Evolutionary conservation across 2,113 vertebrate genomes (phyloP).

Genomic region (Poecile atricapillus): DNA sequence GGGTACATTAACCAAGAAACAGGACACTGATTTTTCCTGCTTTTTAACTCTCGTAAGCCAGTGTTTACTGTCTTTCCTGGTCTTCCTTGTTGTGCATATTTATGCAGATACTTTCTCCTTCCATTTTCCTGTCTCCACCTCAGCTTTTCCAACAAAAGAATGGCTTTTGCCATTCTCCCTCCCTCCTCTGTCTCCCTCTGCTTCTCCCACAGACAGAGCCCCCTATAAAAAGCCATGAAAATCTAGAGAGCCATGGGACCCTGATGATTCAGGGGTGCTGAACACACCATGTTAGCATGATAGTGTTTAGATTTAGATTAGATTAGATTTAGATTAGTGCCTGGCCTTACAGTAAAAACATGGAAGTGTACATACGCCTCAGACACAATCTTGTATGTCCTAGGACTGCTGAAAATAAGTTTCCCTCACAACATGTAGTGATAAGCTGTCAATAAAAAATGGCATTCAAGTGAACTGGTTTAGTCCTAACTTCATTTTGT

Average conservation of each 20-base stretch:
- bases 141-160: neutral
- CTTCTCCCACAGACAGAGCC: neutral
- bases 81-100: neutral
- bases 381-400: neutral
- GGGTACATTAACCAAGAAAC: neutral
- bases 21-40: neutral
- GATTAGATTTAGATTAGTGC: neutral
- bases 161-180: neutral
- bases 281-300: neutral
- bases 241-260: neutral
- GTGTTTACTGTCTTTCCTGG: neutral
- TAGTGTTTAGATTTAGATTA: neutral
- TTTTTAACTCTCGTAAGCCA: neutral
- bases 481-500: neutral
- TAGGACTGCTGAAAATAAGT: neutral
- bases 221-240: neutral
- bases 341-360: neutral
- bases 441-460: neutral
- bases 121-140: neutral
- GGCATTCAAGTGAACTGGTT: neutral
- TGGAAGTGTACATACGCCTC: neutral
- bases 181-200: neutral
- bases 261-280: neutral
- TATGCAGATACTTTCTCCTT: neutral
- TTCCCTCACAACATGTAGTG: neutral